phyloP scores from a whole-genome alignment of 2,113 vertebrate species.

The Aviceda subcristata region DNA sequence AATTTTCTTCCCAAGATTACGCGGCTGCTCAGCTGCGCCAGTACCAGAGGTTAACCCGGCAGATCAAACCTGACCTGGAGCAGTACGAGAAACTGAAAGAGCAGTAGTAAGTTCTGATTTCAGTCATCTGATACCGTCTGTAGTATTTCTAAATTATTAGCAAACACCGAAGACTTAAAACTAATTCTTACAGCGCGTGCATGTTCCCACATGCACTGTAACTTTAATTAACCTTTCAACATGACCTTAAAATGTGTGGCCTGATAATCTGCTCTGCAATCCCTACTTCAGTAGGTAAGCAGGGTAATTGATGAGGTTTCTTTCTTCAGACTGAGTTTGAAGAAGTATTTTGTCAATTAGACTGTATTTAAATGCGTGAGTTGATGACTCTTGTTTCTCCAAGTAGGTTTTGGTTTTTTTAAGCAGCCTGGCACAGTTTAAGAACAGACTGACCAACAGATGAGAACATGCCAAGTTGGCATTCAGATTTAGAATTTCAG shows the following conservation, averaged over 20 bases:
- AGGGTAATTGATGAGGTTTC: fast-evolving
- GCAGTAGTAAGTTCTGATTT: slow-evolving; percentile 74
- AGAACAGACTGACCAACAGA: not conserved
- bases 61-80: slow-evolving; percentile 93
- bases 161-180: fast-evolving
- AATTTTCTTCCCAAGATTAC: slow-evolving; percentile 76
- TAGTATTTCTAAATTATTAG: fast-evolving
- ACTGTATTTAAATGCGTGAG: fast-evolving
- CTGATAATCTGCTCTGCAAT: fast-evolving
- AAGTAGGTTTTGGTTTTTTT: not conserved
- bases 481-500: not conserved
- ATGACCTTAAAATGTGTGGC: fast-evolving
- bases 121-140: fast-evolving
- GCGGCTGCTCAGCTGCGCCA: slow-evolving; percentile 95
- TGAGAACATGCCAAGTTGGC: not conserved
- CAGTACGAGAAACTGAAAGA: slow-evolving; percentile 84
- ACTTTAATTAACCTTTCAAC: not conserved
- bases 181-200: fast-evolving
- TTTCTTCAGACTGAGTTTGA: too few species aligned
- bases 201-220: fast-evolving
- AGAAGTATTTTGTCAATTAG: fast-evolving
- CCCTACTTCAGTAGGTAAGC: fast-evolving
- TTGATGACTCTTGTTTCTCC: not conserved
- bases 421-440: not conserved
- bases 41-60: slow-evolving; percentile 91